Evolutionary conservation across 2,113 vertebrate species (phyloP), one percentile per base, ranked within the genome.

Genomic region (Zosterops lateralis): DNA sequence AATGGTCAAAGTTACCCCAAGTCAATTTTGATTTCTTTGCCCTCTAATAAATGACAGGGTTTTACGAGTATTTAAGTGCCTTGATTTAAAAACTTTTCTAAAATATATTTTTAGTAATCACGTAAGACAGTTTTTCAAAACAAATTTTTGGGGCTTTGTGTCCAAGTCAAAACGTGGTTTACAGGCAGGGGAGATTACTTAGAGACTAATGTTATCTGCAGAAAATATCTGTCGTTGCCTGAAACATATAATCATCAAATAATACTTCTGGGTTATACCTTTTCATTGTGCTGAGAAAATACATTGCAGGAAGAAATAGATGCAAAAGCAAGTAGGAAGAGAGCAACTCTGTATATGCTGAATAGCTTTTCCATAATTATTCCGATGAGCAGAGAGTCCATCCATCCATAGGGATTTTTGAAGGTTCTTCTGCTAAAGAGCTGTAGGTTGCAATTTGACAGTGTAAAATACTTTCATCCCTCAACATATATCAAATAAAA

Each of bases 361-460:
- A 51, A 57, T 13, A 57, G 15, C 2, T 48, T 92, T 84, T 42
- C 56, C 17, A 51, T 9, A 12, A 24, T 66, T 83, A 40, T 62
- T 80, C 68, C 77, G 20, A 32, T 62, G 16, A 78, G 14, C 17
- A n/a, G 22, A 31, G 24, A 76, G 15, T 45, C 12, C 10, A 20
- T 58, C 60, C 32, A 38, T 58, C 60, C 32, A 38, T 6, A 66
- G 9, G 17, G 17, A 60, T 10, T 71, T 84, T 29, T 47, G 12
- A 7, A 51, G 32, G 17, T 42, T 88, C 22, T 44, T 10, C 22
- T 53, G 36, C 31, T 71, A 50, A 78, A 58, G 19, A 31, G 14
- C 10, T 70, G 12, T 45, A 31, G 0, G 0, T n/a, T 10, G 7
- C 11, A 73, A 48, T 57, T 51, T 62, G 62, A 70, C 36, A 65